Base-by-base conservation (phyloP, 2,113 vertebrate species). In the Perca flavescens region DNA sequence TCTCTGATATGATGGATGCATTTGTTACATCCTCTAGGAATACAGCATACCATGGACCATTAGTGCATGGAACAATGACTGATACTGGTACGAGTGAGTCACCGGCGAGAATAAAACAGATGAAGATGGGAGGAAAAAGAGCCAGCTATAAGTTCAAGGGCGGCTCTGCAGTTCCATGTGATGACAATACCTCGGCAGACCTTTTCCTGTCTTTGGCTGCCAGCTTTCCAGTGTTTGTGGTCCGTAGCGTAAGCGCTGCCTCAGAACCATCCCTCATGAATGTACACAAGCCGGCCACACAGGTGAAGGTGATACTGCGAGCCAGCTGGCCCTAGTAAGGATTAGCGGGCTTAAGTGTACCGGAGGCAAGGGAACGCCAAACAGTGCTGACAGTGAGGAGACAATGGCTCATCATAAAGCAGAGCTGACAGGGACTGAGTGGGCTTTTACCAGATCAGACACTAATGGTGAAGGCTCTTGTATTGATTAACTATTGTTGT, bases 321-420 rank as follows among this genome's bases (percentile, higher is more conserved):
- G 80, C 83, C 92, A 92, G 90, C 87, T 90, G 91, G 89, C 85
- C 86, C 85, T 80, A 10, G 83, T 54, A 0, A 80, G 94, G 94
- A 95, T 95, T 95, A 95, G 76, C 62, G 4, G 93, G 95, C 93
- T 96, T 95, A 95, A 93, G 91, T 96, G 95, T 94, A 95, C 95
- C 93, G 90, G 91, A 94, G 94, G 86, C 85, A 84, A 89, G 88
- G 53, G 93, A 84, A 94, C 79, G 87, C 88, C 86, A 94, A 94
- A 95, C 90, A 46, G 81, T 47, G 19, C 74, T 90, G 88, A 90
- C 89, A 91, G 90, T 49, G 72, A 92, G 91, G 87, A 89, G 85
- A 94, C 90, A 93, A 93, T 89, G 92, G 89, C 83, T 86, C 61
- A 86, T 90, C 90, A 86, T 91, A 90, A 88, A 91, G 15, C 83